These are phyloP conservation scores for Lutjanus erythropterus DNA, from an alignment of 2,113 vertebrate genomes.

Conservation along the genomic window DNA sequence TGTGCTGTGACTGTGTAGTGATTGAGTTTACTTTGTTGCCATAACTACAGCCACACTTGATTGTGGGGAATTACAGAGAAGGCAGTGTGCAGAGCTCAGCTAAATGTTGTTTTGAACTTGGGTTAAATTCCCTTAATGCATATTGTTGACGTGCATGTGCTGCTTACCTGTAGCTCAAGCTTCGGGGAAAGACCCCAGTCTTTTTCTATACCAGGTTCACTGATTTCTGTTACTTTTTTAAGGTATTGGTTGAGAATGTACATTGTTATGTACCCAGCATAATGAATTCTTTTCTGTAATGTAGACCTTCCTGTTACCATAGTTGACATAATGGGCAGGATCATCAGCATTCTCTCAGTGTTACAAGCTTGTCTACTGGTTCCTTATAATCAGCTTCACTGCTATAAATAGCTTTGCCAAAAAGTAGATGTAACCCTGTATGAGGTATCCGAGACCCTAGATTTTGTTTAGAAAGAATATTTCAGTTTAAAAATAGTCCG, in stretches of 20 bases:
- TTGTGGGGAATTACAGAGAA: conserved; percentile 45
- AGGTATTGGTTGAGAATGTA: background rate
- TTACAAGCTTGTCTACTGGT: background rate
- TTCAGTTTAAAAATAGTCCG: background rate
- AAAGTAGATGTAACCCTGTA: background rate
- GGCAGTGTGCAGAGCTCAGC: conserved; percentile 33
- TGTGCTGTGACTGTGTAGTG: conserved; percentile 63
- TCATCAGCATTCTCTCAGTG: background rate
- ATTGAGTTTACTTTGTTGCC: conserved; percentile 76
- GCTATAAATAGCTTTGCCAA: background rate
- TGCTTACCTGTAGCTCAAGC: conserved; percentile 10
- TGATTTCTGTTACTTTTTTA: conserved; percentile 3
- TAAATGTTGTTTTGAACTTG: conserved; percentile 50
- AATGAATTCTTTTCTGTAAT: background rate
- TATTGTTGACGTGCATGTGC: background rate
- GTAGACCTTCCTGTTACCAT: background rate
- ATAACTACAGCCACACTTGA: conserved; percentile 67
- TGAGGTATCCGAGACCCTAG: background rate
- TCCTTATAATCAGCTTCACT: background rate
- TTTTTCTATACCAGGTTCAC: background rate
- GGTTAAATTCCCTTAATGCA: background rate
- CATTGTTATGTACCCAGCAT: background rate
- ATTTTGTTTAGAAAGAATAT: background rate
- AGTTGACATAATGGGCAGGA: background rate
- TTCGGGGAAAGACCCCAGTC: background rate